A percentile compares a stretch with the other conserved stretches of the same genome.
Conservation (phyloP, 2,888 invertebrate species). For the Epinotia ramella region DNA sequence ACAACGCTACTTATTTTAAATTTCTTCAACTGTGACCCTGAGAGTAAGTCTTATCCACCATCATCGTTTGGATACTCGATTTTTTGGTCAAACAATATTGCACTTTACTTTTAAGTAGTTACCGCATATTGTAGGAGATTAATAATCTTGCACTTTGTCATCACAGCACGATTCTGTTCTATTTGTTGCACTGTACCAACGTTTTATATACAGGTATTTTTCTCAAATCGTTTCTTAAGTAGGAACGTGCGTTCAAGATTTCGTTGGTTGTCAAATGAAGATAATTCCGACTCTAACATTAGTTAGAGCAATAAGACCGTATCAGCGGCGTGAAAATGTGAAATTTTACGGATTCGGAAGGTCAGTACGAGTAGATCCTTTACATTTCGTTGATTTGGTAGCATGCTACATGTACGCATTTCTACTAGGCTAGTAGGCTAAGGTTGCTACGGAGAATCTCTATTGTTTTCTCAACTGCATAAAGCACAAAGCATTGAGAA, state of each 20-base stretch:
- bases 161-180: neutral
- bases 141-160: neutral
- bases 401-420: neutral
- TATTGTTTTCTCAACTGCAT: neutral
- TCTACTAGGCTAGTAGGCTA: slow-evolving; percentile 15
- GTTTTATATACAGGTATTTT: neutral
- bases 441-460: slow-evolving; percentile 5
- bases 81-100: neutral
- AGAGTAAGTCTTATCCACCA: too few species aligned
- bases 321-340: slow-evolving; percentile 5
- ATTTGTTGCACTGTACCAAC: neutral
- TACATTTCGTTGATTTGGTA: neutral
- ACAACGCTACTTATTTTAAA: neutral
- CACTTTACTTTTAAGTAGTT: neutral
- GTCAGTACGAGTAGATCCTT: slow-evolving; percentile 3
- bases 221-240: neutral
- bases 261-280: neutral
- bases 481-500: neutral
- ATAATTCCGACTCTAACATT: neutral
- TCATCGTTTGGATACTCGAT: neutral
- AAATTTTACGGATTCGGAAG: slow-evolving; percentile 20
- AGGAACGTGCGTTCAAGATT: neutral
- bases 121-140: neutral
- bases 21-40: neutral
- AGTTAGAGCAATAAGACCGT: neutral